Evolutionary conservation across 1,140 invertebrate species (phyloP).

Genomic region (Ostrea edulis): DNA sequence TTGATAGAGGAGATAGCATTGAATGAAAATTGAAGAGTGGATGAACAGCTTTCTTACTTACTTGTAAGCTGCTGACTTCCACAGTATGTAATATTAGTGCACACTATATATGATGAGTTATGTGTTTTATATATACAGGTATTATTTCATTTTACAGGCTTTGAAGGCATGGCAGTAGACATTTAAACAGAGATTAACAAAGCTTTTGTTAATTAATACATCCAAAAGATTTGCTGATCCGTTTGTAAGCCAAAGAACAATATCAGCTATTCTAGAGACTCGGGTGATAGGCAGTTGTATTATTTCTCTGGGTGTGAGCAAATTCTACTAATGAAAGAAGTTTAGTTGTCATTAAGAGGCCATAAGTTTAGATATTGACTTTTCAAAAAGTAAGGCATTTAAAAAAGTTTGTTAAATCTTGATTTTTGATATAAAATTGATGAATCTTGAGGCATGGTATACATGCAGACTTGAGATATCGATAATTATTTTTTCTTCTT

Average conservation of each 20-base stretch:
- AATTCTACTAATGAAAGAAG: neutral
- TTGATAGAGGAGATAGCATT: neutral
- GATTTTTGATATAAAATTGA: no score
- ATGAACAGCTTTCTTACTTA: slow-evolving; percentile 4
- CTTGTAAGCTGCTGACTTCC: neutral
- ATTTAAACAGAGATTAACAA: slow-evolving; percentile 35
- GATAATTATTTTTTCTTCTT: no score
- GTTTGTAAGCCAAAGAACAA: slow-evolving; percentile 25
- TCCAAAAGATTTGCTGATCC: slow-evolving; percentile 35
- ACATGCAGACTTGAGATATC: no score
- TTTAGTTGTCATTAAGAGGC: neutral
- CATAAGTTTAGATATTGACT: slow-evolving; percentile 2
- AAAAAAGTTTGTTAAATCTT: neutral
- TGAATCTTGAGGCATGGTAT: no score
- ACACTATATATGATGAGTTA: neutral
- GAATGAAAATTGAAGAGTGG: neutral
- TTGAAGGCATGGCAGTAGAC: slow-evolving; percentile 5
- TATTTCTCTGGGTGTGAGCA: slow-evolving; percentile 2
- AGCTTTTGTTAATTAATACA: slow-evolving; percentile 7
- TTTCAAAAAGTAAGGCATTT: neutral
- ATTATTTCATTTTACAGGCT: neutral
- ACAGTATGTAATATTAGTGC: neutral
- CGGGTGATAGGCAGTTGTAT: slow-evolving; percentile 7
- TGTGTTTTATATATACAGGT: neutral
- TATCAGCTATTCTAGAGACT: neutral